phyloP scores from a whole-genome alignment of 2,113 vertebrate species.

The Corythaixoides concolor region DNA sequence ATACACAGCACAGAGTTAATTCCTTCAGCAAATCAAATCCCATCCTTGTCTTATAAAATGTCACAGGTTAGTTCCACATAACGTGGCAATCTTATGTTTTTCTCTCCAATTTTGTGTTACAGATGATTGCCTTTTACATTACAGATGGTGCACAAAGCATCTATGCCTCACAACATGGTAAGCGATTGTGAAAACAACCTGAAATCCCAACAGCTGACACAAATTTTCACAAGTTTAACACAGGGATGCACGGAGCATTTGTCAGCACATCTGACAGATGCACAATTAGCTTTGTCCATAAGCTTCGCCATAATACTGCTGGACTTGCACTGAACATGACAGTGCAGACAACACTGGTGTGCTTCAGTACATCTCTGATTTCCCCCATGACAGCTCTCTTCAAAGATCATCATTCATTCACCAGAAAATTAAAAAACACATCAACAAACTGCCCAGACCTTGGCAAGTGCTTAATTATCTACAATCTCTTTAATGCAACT shows the following conservation, averaged over 20 bases:
- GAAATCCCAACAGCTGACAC: background rate
- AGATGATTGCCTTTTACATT: background rate
- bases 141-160: background rate
- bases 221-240: background rate
- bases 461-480: constrained; percentile 61
- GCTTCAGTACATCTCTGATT: constrained; percentile 70
- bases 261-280: constrained; percentile 45
- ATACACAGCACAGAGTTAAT: background rate
- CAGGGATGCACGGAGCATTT: background rate
- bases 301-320: constrained; percentile 6
- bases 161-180: background rate
- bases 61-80: background rate
- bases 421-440: constrained; percentile 67
- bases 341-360: background rate
- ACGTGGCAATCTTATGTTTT: background rate
- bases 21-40: background rate
- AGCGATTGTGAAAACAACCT: background rate
- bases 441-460: constrained; percentile 41
- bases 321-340: constrained; percentile 45
- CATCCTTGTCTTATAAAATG: background rate
- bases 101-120: background rate
- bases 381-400: constrained; percentile 60
- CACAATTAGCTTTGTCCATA: constrained; percentile 40
- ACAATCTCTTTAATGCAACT: constrained; percentile 11
- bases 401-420: constrained; percentile 66